Percentiles rank a stretch among this genome's conserved stretches.
Evolutionary conservation across 2,797 vertebrate genomes (phyloP).

Genomic region (Arnoldichthys spilopterus): DNA sequence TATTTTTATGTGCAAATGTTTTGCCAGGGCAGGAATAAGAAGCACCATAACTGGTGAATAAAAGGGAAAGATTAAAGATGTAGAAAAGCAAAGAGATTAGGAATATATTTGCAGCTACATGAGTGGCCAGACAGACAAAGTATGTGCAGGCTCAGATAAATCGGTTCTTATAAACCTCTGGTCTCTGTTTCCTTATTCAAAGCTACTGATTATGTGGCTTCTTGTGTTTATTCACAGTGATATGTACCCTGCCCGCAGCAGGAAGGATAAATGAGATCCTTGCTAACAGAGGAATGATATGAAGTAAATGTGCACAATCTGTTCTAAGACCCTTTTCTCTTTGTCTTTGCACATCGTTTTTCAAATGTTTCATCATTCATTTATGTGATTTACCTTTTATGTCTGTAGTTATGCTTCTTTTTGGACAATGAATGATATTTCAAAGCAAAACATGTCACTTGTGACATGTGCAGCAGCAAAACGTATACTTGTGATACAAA

Average conservation of each 20-base stretch:
- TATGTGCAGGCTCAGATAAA: slow-evolving; percentile 43
- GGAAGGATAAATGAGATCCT: slow-evolving; percentile 52
- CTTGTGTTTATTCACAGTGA: slow-evolving; percentile 76
- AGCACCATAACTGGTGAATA: slow-evolving; percentile 30
- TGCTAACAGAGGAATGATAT: slow-evolving; percentile 71
- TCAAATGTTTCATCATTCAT: slow-evolving; percentile 77
- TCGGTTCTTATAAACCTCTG: slow-evolving; percentile 41
- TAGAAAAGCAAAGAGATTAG: slow-evolving; percentile 31
- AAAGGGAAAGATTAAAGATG: slow-evolving; percentile 38
- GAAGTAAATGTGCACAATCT: slow-evolving; percentile 50
- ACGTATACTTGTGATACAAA: slow-evolving; percentile 39
- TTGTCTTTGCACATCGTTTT: slow-evolving; percentile 81
- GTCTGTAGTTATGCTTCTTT: slow-evolving; percentile 79
- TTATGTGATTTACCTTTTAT: slow-evolving; percentile 83
- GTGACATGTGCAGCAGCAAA: neutral
- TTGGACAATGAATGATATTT: slow-evolving; percentile 25
- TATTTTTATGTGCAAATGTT: slow-evolving; percentile 52
- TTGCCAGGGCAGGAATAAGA: slow-evolving; percentile 45
- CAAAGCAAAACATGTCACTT: slow-evolving; percentile 19
- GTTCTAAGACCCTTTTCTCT: slow-evolving; percentile 83
- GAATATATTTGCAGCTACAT: slow-evolving; percentile 19
- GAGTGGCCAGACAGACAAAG: slow-evolving; percentile 34
- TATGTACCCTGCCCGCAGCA: slow-evolving; percentile 68
- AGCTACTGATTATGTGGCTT: slow-evolving; percentile 52
- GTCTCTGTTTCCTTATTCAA: slow-evolving; percentile 46